Conservation (phyloP, 2,797 vertebrate species). For the Menidia menidia region DNA sequence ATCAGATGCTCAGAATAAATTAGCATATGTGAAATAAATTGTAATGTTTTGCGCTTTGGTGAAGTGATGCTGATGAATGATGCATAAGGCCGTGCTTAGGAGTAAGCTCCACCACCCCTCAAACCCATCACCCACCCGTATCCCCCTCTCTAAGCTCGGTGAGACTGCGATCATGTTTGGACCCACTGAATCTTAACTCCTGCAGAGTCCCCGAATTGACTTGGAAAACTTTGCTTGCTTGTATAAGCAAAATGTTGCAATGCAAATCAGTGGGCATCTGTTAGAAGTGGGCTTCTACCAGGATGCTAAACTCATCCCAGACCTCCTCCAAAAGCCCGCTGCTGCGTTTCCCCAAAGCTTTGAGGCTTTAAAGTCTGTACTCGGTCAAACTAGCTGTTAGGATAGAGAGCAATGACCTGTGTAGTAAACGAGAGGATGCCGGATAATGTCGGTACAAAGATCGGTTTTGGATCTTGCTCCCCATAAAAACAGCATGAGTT, state of each 20-base stretch:
- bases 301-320: constrained; percentile 26
- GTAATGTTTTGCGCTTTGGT: constrained; percentile 65
- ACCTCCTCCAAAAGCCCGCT: constrained; percentile 45
- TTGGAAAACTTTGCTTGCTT: constrained; percentile 48
- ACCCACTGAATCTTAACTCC: constrained; percentile 28
- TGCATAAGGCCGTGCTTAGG: constrained; percentile 77
- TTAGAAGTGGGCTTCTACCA: constrained; percentile 38
- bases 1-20: constrained; percentile 81
- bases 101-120: constrained; percentile 31
- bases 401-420: constrained; percentile 2
- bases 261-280: constrained; percentile 67
- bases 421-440: constrained; percentile 28
- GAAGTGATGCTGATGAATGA: constrained; percentile 79
- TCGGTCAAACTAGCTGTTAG: constrained; percentile 38
- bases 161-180: constrained; percentile 5
- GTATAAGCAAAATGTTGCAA: constrained; percentile 48
- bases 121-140: background rate
- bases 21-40: constrained; percentile 79
- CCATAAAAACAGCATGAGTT: constrained; percentile 6
- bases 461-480: constrained; percentile 13
- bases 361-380: constrained; percentile 48
- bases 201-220: constrained; percentile 43
- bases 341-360: constrained; percentile 48
- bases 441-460: constrained; percentile 21
- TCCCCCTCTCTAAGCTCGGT: background rate